Evolutionary conservation across 2,888 invertebrate genomes (phyloP), one percentile per base, ranked within the genome.

Genomic region (Ochropleura plecta): DNA sequence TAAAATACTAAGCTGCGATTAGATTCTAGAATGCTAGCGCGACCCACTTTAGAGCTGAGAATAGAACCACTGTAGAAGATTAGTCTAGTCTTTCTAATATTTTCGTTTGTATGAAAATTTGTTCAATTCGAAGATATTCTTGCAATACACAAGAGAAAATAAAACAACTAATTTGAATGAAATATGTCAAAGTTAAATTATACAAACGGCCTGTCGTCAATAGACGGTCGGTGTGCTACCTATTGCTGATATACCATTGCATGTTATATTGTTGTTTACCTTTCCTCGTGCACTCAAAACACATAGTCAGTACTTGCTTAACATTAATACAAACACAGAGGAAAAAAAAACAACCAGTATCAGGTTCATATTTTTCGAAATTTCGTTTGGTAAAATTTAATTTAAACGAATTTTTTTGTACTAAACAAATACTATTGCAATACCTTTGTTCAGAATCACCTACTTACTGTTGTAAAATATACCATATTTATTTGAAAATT

Each of bases 61-160:
- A 80, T 80, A 83, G 79, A 78, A 83, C 57, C 79, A 71, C 83
- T 83, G 40, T 40, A 40, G 66, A 49, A 83, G 48, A 79, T 79
- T 70, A 48, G 59, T 77, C 53, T 71, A 20, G 40, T 53, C 53
- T 79, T 59, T 72, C 63, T 53, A n/a, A 30, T 49, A 18, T 53
- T 55, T 46, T 46, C 20, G 14, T 64, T 65, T 5, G 12, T 30
- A 14, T 18, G 2, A 0, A 3, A 18, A 46, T 51, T 40, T 0
- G 14, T 44, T 20, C 8, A 5, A 40, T 40, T 40, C 18, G 44
- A 49, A 20, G 2, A 30, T 40, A 44, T 48, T 14, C 3, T 49
- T 10, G 49, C n/a, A 30, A 12, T 48, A 18, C 20, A 42, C 18
- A 0, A 7, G 3, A 3, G 9, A 16, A 55, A 55, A 30, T 48